Conservation (phyloP, 2,888 invertebrate genomes). For the Tineola bisselliella region DNA sequence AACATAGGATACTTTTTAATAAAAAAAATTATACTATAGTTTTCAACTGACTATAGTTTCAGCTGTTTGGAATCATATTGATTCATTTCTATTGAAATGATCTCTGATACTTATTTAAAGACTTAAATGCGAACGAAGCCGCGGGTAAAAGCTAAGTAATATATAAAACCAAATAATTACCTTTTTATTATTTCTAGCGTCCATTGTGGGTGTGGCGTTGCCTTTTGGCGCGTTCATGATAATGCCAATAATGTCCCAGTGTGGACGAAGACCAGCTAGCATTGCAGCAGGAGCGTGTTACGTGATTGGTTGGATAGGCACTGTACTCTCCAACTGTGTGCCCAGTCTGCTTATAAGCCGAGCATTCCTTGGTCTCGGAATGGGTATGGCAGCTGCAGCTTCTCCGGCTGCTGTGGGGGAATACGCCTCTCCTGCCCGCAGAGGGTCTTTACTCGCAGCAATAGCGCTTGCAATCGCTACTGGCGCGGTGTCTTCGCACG, state of each 20-base stretch:
- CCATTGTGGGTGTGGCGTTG: constrained; percentile 39
- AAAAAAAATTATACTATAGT: too few species aligned
- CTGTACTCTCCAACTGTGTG: constrained; percentile 42
- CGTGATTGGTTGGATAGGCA: constrained; percentile 59
- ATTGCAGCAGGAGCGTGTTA: constrained; percentile 47
- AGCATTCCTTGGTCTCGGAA: constrained; percentile 47
- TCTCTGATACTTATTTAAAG: too few species aligned
- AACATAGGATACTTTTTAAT: too few species aligned
- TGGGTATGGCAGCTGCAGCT: constrained; percentile 60
- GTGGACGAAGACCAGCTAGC: constrained; percentile 59
- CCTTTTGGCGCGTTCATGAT: constrained; percentile 38
- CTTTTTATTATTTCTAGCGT: constrained; percentile 29
- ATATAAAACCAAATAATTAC: too few species aligned
- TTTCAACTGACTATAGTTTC: too few species aligned
- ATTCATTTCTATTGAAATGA: too few species aligned
- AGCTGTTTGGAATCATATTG: too few species aligned
- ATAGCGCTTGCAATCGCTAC: constrained; percentile 63
- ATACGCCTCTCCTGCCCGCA: constrained; percentile 61
- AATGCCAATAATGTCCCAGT: constrained; percentile 49
- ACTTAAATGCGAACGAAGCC: too few species aligned
- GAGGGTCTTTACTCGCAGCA: constrained; percentile 66
- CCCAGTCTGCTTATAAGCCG: constrained; percentile 31
- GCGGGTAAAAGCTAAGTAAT: too few species aligned
- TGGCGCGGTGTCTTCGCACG: constrained; percentile 67
- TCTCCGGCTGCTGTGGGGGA: constrained; percentile 62